Conservation (phyloP, 2,113 vertebrate species). For the Lamprologus lemairii region DNA sequence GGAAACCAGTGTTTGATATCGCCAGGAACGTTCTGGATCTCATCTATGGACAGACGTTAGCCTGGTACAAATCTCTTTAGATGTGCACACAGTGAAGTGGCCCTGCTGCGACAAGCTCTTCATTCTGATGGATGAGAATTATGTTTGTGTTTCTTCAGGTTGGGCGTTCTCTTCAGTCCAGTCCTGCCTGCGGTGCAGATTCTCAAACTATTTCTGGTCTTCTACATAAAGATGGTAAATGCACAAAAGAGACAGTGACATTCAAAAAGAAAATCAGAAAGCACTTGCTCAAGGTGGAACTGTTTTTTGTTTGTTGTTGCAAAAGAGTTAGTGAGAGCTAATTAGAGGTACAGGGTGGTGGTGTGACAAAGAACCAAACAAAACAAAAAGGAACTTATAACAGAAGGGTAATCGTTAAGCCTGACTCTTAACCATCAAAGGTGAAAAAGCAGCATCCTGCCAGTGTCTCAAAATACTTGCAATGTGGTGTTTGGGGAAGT, state of each 20-base stretch:
- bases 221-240: conserved; percentile 87
- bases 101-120: neutral
- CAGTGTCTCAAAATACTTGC: neutral
- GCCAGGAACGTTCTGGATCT: conserved; percentile 87
- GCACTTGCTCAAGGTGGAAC: neutral
- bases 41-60: conserved; percentile 89
- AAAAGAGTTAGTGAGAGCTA: neutral
- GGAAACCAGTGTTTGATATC: conserved; percentile 86
- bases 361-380: neutral
- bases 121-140: neutral
- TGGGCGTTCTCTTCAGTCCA: conserved; percentile 82
- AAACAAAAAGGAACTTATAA: neutral
- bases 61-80: conserved; percentile 73
- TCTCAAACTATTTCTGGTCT: conserved; percentile 82
- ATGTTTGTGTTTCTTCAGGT: conserved; percentile 64
- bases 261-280: neutral
- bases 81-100: neutral
- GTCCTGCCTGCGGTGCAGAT: conserved; percentile 80
- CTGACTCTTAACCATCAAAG: neutral
- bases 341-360: neutral
- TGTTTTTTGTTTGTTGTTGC: neutral
- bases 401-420: neutral
- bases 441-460: neutral
- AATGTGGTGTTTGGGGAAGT: neutral
- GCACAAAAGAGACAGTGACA: neutral